Conservation (phyloP, 2,888 invertebrate species). For the Caenorhabditis sp. region DNA sequence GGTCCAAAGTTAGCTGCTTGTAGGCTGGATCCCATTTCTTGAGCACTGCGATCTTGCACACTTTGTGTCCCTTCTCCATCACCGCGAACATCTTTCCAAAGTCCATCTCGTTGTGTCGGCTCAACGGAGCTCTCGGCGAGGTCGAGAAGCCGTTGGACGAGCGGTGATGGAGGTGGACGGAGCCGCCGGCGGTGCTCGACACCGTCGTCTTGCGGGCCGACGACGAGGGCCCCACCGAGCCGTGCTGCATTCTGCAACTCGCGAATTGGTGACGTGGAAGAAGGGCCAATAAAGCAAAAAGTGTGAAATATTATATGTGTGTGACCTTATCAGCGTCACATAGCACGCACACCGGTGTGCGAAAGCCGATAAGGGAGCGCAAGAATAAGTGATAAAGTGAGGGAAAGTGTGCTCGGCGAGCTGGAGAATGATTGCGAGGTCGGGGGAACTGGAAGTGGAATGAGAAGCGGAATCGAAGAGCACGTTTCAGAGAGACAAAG, state of each 20-base stretch:
- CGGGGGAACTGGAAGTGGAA: not conserved
- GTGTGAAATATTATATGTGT: slow-evolving; percentile 28
- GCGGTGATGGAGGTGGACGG: slow-evolving; percentile 47
- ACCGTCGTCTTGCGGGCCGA: slow-evolving; percentile 40
- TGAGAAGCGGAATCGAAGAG: not conserved
- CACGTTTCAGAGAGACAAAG: slow-evolving; percentile 12
- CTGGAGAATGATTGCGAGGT: not conserved
- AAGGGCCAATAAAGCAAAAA: slow-evolving; percentile 33
- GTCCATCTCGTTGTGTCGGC: slow-evolving; percentile 67
- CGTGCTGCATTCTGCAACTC: slow-evolving; percentile 33
- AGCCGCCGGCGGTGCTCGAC: slow-evolving; percentile 25
- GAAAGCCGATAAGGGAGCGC: slow-evolving; percentile 11
- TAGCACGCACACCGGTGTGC: slow-evolving; percentile 3
- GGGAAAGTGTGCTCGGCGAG: slow-evolving; percentile 5
- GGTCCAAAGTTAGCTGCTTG: slow-evolving; percentile 69
- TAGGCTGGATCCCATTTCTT: slow-evolving; percentile 77
- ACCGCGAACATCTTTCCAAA: slow-evolving; percentile 68
- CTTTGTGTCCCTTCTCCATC: slow-evolving; percentile 75
- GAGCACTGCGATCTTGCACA: slow-evolving; percentile 73
- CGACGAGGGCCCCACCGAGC: slow-evolving; percentile 44
- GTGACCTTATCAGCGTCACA: slow-evolving; percentile 37
- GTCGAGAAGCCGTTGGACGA: slow-evolving; percentile 31
- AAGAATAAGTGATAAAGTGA: slow-evolving; percentile 19
- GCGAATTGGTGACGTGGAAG: slow-evolving; percentile 3
- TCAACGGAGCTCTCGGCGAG: slow-evolving; percentile 23